Base-by-base conservation (phyloP, 2,888 invertebrate genomes). In the Acanthosepion pharaonis region DNA sequence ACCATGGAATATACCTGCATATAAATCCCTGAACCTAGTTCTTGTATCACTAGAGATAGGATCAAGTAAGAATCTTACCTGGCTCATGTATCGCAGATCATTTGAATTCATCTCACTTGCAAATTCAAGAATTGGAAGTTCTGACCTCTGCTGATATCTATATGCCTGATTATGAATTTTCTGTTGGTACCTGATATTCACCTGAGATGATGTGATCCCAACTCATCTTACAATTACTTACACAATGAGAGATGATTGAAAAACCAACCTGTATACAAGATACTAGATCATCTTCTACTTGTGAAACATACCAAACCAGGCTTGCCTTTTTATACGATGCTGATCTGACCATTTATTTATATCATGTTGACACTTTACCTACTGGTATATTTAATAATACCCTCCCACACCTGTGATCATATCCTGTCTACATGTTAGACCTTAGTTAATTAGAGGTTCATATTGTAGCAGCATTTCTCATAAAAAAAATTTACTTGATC, bases 291-390 rank as follows among this genome's bases (percentile, higher is more conserved):
- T 33, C n/a, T 78, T n/a, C n/a, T n/a, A 78, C 78, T 33, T n/a
- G 78, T 78, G 78, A 78, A 78, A 78, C 33, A 15, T 78, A 78
- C n/a, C 78, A 78, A 78, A 78, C 33, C 78, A 78, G 78, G 78
- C 78, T 78, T n/a, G 78, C 78, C 78, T 78, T 78, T 78, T 78
- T 33, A 18, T 33, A 11, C 78, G n/a, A 33, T 78, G 78, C n/a
- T 78, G 78, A n/a, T 78, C n/a, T 78, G n/a, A 78, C 59, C n/a
- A 78, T n/a, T 78, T 78, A 78, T 78, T n/a, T 78, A 78, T 78
- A 33, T n/a, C n/a, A 33, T 78, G n/a, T n/a, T 78, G 78, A 33
- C 78, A n/a, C 15, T 78, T 78, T 78, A 15, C n/a, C n/a, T 78
- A 78, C n/a, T 78, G 78, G 8, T 78, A 15, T 78, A 78, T n/a